Base-by-base conservation (phyloP, 1,140 invertebrate genomes). In the Papilio xuthus region DNA sequence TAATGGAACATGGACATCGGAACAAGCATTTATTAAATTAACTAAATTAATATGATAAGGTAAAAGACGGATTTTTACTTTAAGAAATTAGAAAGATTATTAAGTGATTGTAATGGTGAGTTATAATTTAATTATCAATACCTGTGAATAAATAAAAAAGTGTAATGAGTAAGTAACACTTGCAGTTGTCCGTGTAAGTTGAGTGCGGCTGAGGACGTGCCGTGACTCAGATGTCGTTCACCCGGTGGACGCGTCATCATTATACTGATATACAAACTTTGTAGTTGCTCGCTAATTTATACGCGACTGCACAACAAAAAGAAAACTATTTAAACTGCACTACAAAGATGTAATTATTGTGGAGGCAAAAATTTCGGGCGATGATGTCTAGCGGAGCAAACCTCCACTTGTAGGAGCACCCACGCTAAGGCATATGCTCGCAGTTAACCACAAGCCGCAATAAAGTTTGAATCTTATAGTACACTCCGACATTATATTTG, bases 161-260 rank as follows among this genome's bases (percentile, higher is more conserved):
- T 67, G 26, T 67, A 67, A 67, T 28, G 60, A 67, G 78, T 73
- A 78, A 79, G 79, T 81, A 81, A 84, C 79, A 75, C 69, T 75
- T 77, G 63, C 77, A 70, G 67, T 78, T 78, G 81, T 72, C 79
- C 78, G 76, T 82, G 80, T 83, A 83, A 82, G 83, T 87, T 87
- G 82, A 85, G 85, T 78, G 81, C 78, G 41, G 84, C 83, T 81
- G 87, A 86, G 84, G 84, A 83, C 84, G 84, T 91, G 84, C 82
- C 83, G 84, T 91, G 91, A 92, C 85, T 92, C 91, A 91, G 88
- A 85, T 89, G 91, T 92, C 91, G 83, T 91, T 91, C 71, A 91
- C 91, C 91, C 86, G 80, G 77, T 70, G 60, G 53, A 53, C 81
- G 84, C 85, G 85, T 88, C 89, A 87, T 89, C 88, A 85, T 85